These are phyloP conservation scores for Gallinago stenura DNA, from an alignment of 2,797 vertebrate species.

Conservation along the genomic window DNA sequence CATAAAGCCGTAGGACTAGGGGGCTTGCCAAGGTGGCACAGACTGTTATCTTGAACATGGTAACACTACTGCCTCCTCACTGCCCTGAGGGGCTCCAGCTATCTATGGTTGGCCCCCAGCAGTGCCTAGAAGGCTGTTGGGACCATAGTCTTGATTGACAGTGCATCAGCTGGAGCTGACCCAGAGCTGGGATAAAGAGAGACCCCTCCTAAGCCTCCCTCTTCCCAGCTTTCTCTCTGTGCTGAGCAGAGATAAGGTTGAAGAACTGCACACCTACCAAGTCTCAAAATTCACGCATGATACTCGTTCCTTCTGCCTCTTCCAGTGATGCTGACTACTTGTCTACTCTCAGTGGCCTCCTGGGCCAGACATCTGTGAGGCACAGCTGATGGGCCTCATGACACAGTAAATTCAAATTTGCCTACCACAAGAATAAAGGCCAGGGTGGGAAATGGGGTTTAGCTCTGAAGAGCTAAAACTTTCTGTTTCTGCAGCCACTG, in stretches of 20 bases:
- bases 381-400: background rate
- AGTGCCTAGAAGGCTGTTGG: background rate
- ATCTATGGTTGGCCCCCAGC: background rate
- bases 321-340: background rate
- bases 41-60: background rate
- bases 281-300: background rate
- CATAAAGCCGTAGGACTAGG: background rate
- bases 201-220: background rate
- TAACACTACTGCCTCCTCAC: background rate
- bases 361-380: background rate
- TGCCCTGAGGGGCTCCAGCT: background rate
- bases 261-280: background rate
- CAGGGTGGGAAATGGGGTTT: background rate
- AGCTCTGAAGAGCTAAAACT: background rate
- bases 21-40: background rate
- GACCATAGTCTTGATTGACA: background rate
- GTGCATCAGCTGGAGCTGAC: background rate
- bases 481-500: background rate
- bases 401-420: background rate
- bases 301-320: background rate
- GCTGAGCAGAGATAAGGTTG: background rate
- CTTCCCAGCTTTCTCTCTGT: background rate
- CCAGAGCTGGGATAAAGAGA: background rate
- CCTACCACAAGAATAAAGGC: background rate
- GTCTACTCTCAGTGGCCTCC: background rate